phyloP scores from a whole-genome alignment of 2,113 vertebrate genomes.

The Dicrurus megarhynchus region DNA sequence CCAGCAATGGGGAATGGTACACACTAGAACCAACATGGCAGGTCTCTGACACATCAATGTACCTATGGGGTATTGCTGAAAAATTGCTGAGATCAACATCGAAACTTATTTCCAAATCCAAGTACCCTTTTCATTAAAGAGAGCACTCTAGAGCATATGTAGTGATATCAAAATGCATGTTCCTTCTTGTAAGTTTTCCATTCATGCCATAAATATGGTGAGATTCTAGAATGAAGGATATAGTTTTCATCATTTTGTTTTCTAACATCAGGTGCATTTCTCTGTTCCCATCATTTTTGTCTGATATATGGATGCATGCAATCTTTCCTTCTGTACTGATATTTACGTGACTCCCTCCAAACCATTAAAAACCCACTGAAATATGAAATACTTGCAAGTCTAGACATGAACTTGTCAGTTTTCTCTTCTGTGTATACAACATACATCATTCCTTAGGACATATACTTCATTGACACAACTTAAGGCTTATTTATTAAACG shows the following conservation, averaged over 20 bases:
- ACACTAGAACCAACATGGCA: not conserved
- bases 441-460: not conserved
- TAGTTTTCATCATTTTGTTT: not conserved
- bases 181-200: not conserved
- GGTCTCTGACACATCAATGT: not conserved
- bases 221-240: not conserved
- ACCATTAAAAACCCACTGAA: not conserved
- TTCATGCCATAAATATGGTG: not conserved
- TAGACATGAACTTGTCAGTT: not conserved
- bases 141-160: not conserved
- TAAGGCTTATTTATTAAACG: conserved; percentile 31
- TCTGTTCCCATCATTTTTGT: not conserved
- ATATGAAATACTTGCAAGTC: not conserved
- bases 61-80: not conserved
- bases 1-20: not conserved
- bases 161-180: not conserved
- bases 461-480: conserved; percentile 24
- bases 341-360: not conserved
- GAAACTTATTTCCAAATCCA: not conserved
- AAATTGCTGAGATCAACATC: not conserved
- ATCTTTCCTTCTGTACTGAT: not conserved
- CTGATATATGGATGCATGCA: not conserved
- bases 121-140: not conserved
- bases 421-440: not conserved
- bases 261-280: not conserved